Conservation (phyloP, 2,888 invertebrate species). For the Lacanobia oleracea region DNA sequence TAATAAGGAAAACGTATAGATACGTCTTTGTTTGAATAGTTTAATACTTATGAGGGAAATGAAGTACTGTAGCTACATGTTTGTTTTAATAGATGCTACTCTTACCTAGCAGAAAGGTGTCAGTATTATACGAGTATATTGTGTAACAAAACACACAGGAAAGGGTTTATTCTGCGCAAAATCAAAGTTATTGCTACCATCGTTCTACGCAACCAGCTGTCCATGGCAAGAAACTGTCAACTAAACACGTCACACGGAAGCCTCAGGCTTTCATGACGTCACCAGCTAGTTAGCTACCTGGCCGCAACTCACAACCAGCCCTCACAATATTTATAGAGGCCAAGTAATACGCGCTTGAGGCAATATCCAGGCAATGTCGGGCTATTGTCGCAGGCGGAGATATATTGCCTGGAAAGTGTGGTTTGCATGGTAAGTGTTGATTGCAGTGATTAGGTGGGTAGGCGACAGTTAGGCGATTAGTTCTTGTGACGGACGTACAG, state of each 20-base stretch:
- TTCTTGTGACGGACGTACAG: slow-evolving; percentile 14
- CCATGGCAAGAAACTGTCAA: slow-evolving; percentile 49
- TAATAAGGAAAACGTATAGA: too few species aligned
- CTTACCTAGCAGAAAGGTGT: background rate
- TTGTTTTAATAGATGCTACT: background rate
- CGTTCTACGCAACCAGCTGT: slow-evolving; percentile 1
- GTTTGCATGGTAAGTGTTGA: slow-evolving; percentile 44
- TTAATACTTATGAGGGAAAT: too few species aligned
- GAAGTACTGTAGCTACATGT: too few species aligned
- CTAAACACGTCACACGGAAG: slow-evolving; percentile 47
- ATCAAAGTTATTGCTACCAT: background rate
- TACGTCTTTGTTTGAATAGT: too few species aligned
- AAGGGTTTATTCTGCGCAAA: background rate
- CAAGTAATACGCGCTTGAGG: slow-evolving; percentile 54
- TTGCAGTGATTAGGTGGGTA: slow-evolving; percentile 38
- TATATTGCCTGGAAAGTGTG: slow-evolving; percentile 44
- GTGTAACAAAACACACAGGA: background rate
- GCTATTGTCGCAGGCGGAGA: slow-evolving; percentile 46
- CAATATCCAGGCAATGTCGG: slow-evolving; percentile 38
- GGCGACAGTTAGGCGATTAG: slow-evolving; percentile 40
- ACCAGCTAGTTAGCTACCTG: slow-evolving; percentile 62
- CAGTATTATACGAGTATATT: background rate
- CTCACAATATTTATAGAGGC: slow-evolving; percentile 67
- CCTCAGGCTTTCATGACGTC: slow-evolving; percentile 50
- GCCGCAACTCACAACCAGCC: slow-evolving; percentile 62